Evolutionary conservation across 2,113 vertebrate species (phyloP).

Genomic region (Athene cunicularia): DNA sequence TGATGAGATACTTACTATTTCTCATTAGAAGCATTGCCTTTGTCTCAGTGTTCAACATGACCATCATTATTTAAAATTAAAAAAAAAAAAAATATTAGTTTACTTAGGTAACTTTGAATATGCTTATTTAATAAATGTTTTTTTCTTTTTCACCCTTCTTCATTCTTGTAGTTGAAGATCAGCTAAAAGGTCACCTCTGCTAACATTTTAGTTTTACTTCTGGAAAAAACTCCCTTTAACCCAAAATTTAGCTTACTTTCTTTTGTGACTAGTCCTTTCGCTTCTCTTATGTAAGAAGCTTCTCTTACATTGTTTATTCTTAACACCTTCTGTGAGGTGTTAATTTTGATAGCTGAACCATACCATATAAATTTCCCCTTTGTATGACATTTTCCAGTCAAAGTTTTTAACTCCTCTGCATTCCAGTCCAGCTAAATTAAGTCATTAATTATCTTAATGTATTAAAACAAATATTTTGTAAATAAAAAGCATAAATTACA

Average conservation of each 20-base stretch:
- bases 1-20: not conserved
- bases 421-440: not conserved
- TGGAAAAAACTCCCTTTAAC: not conserved
- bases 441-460: not conserved
- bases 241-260: not conserved
- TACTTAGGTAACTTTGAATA: not conserved
- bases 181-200: not conserved
- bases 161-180: not conserved
- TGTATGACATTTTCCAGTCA: not conserved
- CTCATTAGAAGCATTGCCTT: not conserved
- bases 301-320: not conserved
- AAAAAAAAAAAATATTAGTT: not conserved
- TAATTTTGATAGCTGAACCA: fast-evolving
- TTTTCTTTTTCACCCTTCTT: not conserved
- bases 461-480: not conserved
- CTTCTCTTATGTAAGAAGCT: not conserved
- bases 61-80: not conserved
- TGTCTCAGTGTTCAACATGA: not conserved
- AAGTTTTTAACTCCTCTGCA: not conserved
- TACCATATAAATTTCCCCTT: not conserved
- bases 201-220: not conserved
- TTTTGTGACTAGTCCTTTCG: not conserved
- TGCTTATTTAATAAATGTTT: not conserved
- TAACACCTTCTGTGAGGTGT: not conserved
- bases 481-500: not conserved